phyloP scores from a whole-genome alignment of 2,113 vertebrate species.

The Carassius auratus region DNA sequence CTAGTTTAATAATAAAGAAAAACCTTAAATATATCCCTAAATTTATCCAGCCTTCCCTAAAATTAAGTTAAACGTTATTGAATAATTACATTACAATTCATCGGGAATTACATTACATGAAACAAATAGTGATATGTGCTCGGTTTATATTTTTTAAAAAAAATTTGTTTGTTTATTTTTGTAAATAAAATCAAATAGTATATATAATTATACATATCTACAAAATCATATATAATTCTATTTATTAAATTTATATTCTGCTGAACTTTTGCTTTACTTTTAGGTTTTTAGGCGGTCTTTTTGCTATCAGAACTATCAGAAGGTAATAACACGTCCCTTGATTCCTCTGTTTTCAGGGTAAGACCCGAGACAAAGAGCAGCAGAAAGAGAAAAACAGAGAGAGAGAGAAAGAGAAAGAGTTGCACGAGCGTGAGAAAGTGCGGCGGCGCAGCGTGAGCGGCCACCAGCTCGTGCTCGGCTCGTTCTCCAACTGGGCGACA shows the following conservation, averaged over 20 bases:
- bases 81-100: no score
- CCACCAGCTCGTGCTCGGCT: slow-evolving; percentile 82
- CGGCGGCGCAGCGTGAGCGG: slow-evolving; percentile 57
- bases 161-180: no score
- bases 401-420: slow-evolving; percentile 74
- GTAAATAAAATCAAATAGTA: not conserved
- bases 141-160: no score
- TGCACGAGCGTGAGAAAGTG: slow-evolving; percentile 72
- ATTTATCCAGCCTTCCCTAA: no score
- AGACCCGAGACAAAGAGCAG: slow-evolving; percentile 79
- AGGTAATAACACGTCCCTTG: slow-evolving; percentile 15
- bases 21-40: no score
- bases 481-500: slow-evolving; percentile 80
- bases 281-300: not conserved
- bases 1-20: no score
- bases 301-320: not conserved
- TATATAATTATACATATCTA: not conserved
- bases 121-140: no score
- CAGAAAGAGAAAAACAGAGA: slow-evolving; percentile 76
- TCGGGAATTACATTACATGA: no score
- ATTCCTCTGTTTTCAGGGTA: slow-evolving; percentile 78
- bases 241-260: not conserved
- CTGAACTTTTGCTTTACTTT: no score
- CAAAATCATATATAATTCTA: not conserved
- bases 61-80: no score